phyloP scores from a whole-genome alignment of 2,797 vertebrate genomes.

The Nannoperca australis region DNA sequence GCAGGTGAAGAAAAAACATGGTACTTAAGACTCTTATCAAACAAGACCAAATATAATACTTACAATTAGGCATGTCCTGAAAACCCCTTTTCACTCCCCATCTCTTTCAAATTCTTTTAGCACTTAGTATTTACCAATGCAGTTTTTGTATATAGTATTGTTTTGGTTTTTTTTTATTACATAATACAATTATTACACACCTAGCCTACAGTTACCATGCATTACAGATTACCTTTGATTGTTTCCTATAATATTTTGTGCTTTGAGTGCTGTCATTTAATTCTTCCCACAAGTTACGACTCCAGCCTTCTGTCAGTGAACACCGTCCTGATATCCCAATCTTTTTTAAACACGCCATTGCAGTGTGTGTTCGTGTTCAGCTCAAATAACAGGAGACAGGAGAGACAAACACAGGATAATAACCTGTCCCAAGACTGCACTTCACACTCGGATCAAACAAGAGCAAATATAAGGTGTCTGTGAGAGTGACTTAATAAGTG shows the following conservation, averaged over 20 bases:
- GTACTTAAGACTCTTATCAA: neutral
- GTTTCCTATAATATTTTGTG: slow-evolving; percentile 16
- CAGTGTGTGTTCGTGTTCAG: neutral
- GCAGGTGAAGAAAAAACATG: slow-evolving; percentile 38
- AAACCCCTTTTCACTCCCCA: neutral
- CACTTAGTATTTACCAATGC: neutral
- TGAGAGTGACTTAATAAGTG: slow-evolving; percentile 7
- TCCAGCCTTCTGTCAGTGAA: neutral
- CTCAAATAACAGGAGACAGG: slow-evolving; percentile 52
- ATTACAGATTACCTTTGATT: neutral
- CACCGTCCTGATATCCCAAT: neutral
- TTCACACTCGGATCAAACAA: slow-evolving; percentile 59
- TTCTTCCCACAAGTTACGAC: neutral
- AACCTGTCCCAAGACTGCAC: slow-evolving; percentile 55
- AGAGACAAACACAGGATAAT: slow-evolving; percentile 46
- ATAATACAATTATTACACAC: neutral
- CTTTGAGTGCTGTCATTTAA: slow-evolving; percentile 9
- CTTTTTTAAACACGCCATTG: neutral
- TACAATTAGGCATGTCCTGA: slow-evolving; percentile 1
- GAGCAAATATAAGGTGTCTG: slow-evolving; percentile 23
- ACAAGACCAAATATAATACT: slow-evolving; percentile 5
- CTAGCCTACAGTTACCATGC: neutral
- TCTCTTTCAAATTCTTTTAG: neutral
- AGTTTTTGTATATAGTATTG: neutral
- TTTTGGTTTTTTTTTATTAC: neutral